A percentile compares a stretch with the other conserved stretches of the same genome.
Evolutionary conservation across 2,888 invertebrate genomes (phyloP).

Genomic region (Papilio demoleus): DNA sequence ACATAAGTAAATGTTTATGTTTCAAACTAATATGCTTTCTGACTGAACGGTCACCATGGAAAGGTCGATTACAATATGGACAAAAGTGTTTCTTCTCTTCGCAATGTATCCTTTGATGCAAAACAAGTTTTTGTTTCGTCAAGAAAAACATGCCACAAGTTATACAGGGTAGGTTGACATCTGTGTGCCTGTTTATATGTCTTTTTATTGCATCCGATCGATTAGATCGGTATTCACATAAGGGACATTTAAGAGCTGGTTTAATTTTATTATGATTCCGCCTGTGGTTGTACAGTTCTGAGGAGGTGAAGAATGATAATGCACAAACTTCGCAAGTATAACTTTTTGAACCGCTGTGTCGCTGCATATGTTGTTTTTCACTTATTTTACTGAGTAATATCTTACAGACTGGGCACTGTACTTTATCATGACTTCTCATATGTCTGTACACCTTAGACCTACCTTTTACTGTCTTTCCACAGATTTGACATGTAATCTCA

Average conservation of each 20-base stretch:
- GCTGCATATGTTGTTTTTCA: conserved; percentile 58
- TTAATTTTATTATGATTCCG: conserved; percentile 56
- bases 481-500: conserved; percentile 65
- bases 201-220: conserved; percentile 50
- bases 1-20: conserved; percentile 42
- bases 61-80: conserved; percentile 60
- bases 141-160: conserved; percentile 66
- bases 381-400: conserved; percentile 55
- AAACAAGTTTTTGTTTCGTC: conserved; percentile 53
- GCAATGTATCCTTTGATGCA: conserved; percentile 63
- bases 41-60: conserved; percentile 53
- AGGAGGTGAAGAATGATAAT: conserved; percentile 60
- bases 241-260: conserved; percentile 57
- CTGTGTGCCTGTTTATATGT: conserved; percentile 61
- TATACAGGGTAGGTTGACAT: conserved; percentile 58
- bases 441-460: conserved; percentile 61
- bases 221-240: conserved; percentile 59
- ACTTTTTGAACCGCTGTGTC: conserved; percentile 63
- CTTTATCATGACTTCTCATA: conserved; percentile 54
- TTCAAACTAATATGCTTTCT: conserved; percentile 51
- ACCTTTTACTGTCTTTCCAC: conserved; percentile 66
- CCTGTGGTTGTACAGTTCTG: conserved; percentile 66
- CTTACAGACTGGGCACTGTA: conserved; percentile 58
- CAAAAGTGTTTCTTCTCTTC: conserved; percentile 61
- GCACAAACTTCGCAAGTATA: conserved; percentile 70